These are phyloP conservation scores for Tenualosa ilisha DNA, from an alignment of 2,797 vertebrate genomes.

Conservation along the genomic window DNA sequence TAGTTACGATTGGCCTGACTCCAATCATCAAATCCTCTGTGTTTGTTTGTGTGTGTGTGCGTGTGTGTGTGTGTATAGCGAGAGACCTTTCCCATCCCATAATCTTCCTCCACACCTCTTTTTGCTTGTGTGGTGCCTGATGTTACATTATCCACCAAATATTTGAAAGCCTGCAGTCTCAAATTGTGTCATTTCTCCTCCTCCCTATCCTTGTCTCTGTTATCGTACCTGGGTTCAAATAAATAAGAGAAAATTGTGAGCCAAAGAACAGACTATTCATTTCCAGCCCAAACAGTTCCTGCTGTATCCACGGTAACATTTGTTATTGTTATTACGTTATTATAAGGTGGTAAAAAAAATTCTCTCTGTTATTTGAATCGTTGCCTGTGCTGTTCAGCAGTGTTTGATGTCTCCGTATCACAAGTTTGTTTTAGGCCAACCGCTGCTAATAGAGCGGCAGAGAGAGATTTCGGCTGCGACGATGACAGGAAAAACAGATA, in stretches of 20 bases:
- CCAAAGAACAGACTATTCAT: conserved; percentile 30
- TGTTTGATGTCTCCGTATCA: conserved; percentile 46
- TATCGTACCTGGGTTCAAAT: conserved; percentile 30
- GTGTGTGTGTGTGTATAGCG: background rate
- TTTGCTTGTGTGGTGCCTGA: background rate
- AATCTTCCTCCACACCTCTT: no score
- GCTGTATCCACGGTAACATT: conserved; percentile 44
- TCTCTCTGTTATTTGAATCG: conserved; percentile 32
- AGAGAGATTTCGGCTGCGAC: background rate
- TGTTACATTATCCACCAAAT: background rate
- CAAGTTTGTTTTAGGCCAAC: conserved; percentile 44
- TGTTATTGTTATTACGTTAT: conserved; percentile 41
- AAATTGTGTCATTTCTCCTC: background rate
- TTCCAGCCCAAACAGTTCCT: conserved; percentile 46
- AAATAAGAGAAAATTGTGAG: conserved; percentile 27
- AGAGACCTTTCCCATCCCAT: background rate
- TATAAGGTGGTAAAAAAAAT: conserved; percentile 30
- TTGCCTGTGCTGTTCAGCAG: background rate
- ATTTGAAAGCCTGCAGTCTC: background rate
- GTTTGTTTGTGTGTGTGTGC: background rate
- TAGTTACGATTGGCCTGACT: no score
- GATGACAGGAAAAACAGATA: conserved; percentile 23
- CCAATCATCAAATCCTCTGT: no score
- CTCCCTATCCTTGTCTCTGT: background rate
- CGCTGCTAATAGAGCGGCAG: conserved; percentile 21